Base-by-base conservation (phyloP, 2,888 invertebrate genomes). In the Macaria liturata region DNA sequence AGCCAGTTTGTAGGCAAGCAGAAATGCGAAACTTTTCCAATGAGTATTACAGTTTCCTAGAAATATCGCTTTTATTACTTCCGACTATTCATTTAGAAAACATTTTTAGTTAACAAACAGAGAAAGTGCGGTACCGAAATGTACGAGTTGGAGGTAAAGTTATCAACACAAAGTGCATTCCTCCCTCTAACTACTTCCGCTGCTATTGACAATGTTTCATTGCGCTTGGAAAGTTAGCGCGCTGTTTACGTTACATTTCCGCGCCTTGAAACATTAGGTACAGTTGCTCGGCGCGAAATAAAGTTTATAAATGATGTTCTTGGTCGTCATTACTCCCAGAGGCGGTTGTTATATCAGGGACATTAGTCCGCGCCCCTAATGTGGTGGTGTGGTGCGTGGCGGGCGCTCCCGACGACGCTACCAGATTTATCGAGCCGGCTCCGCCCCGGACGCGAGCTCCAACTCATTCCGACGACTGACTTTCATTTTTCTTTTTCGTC, bases 361-460 rank as follows among this genome's bases (percentile, higher is more conserved):
- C 82, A 81, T 82, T 83, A 82, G 81, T 73, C 72, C 67, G 71
- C 60, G 68, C 67, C 75, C 72, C 78, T 80, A 81, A 81, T 80
- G 81, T 78, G 75, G 75, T 78, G 80, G 74, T 70, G 78, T 67
- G 72, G 76, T 76, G 78, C 78, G 78, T 75, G 72, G 80, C 75
- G 77, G 76, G 75, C 74, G 73, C 49, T 44, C 42, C 75, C 80
- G 80, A 78, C 81, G 79, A 80, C 81, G 81, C 78, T 81, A 71
- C 66, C 69, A 83, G 82, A 85, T 85, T 85, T 85, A 85, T 84
- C 71, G 81, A 53, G 57, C 65, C 60, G 50, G 67, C 71, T 64
- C 78, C 82, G 76, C 77, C 83, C 70, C 70, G 64, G 64, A 55
- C 59, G 63, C 63, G 65, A 60, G 67, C 62, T 56, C 65, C 62